These are phyloP conservation scores for Hetaerina titia DNA, from an alignment of 2,888 invertebrate species.

Conservation along the genomic window DNA sequence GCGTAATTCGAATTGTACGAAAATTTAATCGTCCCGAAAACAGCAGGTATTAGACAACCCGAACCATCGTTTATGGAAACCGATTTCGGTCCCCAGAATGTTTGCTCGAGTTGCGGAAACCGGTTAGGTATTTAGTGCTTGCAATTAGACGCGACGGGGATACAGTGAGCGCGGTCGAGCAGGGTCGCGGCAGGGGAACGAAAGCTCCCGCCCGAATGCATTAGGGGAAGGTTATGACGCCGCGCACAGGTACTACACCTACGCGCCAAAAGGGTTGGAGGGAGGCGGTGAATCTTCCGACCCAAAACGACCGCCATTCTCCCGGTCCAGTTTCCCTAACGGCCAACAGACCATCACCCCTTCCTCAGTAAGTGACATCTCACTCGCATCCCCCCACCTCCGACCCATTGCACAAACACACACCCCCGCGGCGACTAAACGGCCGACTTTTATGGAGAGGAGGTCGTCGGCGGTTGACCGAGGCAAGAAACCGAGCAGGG, in stretches of 20 bases:
- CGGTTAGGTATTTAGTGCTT: too few species aligned
- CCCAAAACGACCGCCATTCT: neutral
- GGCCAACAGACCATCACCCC: neutral
- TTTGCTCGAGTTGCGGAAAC: too few species aligned
- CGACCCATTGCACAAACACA: neutral
- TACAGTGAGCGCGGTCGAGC: neutral
- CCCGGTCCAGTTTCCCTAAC: neutral
- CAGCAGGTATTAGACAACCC: too few species aligned
- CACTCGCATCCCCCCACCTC: neutral
- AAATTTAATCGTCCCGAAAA: too few species aligned
- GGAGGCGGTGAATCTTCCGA: neutral
- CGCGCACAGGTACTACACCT: neutral
- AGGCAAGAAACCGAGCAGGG: conserved; percentile 16
- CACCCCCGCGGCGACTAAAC: neutral
- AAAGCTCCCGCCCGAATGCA: neutral
- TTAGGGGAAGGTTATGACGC: neutral
- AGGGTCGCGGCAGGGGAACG: neutral
- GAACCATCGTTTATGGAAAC: too few species aligned
- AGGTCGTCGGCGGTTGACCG: conserved; percentile 45
- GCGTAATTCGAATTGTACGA: too few species aligned
- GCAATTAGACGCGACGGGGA: too few species aligned
- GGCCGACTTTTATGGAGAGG: neutral
- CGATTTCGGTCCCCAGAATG: too few species aligned
- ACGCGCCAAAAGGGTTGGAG: neutral
- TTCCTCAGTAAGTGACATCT: neutral